Conservation (phyloP, 2,888 invertebrate species). For the Heteropelma amictum region DNA sequence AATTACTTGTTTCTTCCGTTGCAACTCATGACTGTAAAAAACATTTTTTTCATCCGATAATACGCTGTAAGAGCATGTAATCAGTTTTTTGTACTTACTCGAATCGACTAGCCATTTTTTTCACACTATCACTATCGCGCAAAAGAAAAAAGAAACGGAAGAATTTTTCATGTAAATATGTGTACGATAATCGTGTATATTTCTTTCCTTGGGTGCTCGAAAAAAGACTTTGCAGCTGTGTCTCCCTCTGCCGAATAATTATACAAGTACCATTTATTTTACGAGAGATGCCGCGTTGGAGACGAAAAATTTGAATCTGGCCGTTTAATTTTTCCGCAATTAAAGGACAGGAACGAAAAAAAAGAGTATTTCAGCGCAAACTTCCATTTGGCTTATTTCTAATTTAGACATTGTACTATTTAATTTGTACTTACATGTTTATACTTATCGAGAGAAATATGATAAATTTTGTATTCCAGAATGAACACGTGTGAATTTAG, state of each 20-base stretch:
- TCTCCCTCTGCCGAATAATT: constrained; percentile 21
- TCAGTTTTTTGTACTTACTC: constrained; percentile 49
- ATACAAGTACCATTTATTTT: background rate
- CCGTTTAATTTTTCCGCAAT: background rate
- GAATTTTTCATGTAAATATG: constrained; percentile 47
- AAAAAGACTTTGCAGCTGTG: constrained; percentile 6
- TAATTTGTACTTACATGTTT: constrained; percentile 32
- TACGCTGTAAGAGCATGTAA: background rate
- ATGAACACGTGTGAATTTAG: constrained; percentile 14
- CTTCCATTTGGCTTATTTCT: background rate
- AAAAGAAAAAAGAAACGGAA: constrained; percentile 1
- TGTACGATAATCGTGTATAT: constrained; percentile 42
- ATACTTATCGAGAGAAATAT: constrained; percentile 3
- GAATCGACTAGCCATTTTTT: constrained; percentile 38
- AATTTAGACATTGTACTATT: constrained; percentile 21
- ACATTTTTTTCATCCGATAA: background rate
- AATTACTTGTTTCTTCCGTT: constrained; percentile 17
- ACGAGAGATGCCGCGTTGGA: background rate
- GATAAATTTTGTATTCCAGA: constrained; percentile 40
- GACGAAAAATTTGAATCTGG: background rate
- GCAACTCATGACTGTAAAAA: constrained; percentile 18
- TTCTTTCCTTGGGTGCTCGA: constrained; percentile 11
- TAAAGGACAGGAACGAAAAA: background rate
- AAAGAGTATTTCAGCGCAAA: background rate
- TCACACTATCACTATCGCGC: background rate